These are phyloP conservation scores for Australoheros facetus DNA, from an alignment of 2,797 vertebrate genomes.

Conservation along the genomic window DNA sequence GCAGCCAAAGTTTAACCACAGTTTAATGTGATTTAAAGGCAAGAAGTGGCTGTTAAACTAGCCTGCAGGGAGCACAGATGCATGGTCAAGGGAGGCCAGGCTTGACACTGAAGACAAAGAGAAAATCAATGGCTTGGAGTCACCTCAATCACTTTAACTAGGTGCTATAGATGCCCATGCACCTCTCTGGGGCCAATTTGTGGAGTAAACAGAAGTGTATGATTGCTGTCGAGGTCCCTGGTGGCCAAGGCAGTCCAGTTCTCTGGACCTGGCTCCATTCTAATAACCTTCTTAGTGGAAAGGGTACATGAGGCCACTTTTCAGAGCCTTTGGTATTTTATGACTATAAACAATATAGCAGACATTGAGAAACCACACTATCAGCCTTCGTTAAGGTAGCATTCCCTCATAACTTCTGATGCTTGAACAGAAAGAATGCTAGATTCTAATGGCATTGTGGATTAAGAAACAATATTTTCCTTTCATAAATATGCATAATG, in stretches of 20 bases:
- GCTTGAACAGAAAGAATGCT: constrained; percentile 21
- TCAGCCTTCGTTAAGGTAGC: constrained; percentile 45
- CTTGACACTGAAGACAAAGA: constrained; percentile 63
- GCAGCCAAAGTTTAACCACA: constrained; percentile 60
- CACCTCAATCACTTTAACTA: constrained; percentile 86
- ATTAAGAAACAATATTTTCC: not conserved
- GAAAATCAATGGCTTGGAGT: constrained; percentile 80
- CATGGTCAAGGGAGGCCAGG: constrained; percentile 60
- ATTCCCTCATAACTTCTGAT: constrained; percentile 38
- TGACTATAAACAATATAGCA: constrained; percentile 32
- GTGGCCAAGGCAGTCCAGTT: constrained; percentile 61
- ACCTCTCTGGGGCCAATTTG: constrained; percentile 84
- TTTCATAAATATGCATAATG: constrained; percentile 17
- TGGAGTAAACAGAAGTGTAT: constrained; percentile 77
- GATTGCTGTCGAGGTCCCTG: constrained; percentile 63
- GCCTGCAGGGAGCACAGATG: constrained; percentile 48
- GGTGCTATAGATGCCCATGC: constrained; percentile 57
- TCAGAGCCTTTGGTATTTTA: constrained; percentile 42
- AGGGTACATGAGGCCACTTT: constrained; percentile 42
- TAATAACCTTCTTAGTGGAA: constrained; percentile 70
- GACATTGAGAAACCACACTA: constrained; percentile 11
- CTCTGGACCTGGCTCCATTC: constrained; percentile 65
- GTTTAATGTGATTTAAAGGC: constrained; percentile 75
- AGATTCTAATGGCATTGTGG: constrained; percentile 17
- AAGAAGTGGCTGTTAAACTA: constrained; percentile 37